These are phyloP conservation scores for Luscinia luscinia DNA, from an alignment of 2,797 vertebrate genomes.

Conservation along the genomic window DNA sequence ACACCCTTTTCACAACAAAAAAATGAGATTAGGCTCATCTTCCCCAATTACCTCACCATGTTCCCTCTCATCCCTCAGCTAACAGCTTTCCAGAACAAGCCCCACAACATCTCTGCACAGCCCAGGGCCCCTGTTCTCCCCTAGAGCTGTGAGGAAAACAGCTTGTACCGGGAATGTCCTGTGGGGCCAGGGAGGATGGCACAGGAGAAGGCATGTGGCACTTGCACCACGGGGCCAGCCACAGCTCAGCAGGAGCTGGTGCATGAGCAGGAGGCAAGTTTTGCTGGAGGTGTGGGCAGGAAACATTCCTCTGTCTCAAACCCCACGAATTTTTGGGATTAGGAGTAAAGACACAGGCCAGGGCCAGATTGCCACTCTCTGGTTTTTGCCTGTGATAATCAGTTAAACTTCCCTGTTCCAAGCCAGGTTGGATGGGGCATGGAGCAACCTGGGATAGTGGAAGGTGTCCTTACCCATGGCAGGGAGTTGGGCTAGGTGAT, in stretches of 20 bases:
- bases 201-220: not conserved
- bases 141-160: not conserved
- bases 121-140: not conserved
- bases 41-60: constrained; percentile 26
- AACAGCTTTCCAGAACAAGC: not conserved
- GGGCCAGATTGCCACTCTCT: not conserved
- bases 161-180: not conserved
- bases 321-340: fast-evolving
- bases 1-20: constrained; percentile 38
- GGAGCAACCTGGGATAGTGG: not conserved
- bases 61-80: not conserved
- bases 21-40: constrained; percentile 58
- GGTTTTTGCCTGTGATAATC: not conserved
- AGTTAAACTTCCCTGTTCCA: not conserved
- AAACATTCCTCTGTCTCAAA: not conserved
- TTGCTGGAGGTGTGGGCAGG: not conserved
- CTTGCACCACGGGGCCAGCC: fast-evolving
- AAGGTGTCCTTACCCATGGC: not conserved
- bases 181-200: not conserved
- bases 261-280: not conserved
- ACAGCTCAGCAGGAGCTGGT: not conserved
- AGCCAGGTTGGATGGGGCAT: not conserved
- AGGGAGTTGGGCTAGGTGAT: not conserved
- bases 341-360: not conserved
- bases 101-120: fast-evolving